phyloP scores from a whole-genome alignment of 37 sponge, comb jelly and placozoan genomes.

The Eunapius fragilis region DNA sequence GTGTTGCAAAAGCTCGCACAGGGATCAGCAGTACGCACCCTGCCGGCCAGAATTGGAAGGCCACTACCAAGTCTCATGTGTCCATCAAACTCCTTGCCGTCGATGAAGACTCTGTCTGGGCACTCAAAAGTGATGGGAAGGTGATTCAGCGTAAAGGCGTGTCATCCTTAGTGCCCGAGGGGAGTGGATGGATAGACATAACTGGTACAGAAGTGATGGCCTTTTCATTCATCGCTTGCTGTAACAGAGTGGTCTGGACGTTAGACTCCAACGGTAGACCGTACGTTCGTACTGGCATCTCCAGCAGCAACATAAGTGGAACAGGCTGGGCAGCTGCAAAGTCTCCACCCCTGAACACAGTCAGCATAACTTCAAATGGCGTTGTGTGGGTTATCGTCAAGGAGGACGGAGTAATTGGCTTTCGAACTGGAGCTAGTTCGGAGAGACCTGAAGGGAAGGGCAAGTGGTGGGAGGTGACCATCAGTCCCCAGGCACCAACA shows the following conservation, averaged over 20 bases:
- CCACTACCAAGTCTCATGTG: slow-evolving; percentile 24
- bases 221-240: slow-evolving; percentile 37
- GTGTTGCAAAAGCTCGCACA: slow-evolving; percentile 48
- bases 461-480: slow-evolving; percentile 78
- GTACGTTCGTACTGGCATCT: slow-evolving; percentile 49
- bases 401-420: slow-evolving; percentile 59
- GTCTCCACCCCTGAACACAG: slow-evolving; percentile 25
- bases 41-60: slow-evolving; percentile 50
- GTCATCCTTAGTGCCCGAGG: slow-evolving; percentile 25
- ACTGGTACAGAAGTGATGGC: neutral
- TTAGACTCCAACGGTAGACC: slow-evolving; percentile 8
- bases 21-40: slow-evolving; percentile 50
- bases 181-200: slow-evolving; percentile 61
- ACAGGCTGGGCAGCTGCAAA: slow-evolving; percentile 52
- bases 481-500: slow-evolving; percentile 5
- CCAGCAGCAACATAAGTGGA: slow-evolving; percentile 27
- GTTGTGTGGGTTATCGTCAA: slow-evolving; percentile 69
- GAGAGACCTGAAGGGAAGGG: slow-evolving; percentile 48
- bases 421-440: slow-evolving; percentile 50
- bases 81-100: slow-evolving; percentile 45
- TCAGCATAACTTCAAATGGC: slow-evolving; percentile 37
- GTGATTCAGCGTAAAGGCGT: slow-evolving; percentile 65
- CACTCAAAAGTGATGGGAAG: slow-evolving; percentile 49
- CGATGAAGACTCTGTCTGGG: slow-evolving; percentile 55
- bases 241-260: slow-evolving; percentile 53